Conservation (phyloP, 1,140 invertebrate genomes). For the Galendromus occidentalis region DNA sequence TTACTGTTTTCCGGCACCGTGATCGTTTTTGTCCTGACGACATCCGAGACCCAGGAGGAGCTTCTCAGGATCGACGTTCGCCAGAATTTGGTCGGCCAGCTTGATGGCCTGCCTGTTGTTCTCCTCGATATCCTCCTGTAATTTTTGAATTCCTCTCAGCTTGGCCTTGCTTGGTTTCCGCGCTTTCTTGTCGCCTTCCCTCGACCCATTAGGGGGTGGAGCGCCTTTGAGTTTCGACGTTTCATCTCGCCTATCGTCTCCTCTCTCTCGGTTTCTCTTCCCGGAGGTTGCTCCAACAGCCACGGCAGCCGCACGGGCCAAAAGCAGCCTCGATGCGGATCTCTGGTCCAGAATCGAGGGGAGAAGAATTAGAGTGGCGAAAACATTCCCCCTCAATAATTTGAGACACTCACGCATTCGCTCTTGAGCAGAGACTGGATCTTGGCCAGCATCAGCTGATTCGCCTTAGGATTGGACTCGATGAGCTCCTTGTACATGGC, state of each 20-base stretch:
- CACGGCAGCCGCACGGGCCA: no score
- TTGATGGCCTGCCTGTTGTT: neutral
- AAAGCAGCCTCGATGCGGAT: no score
- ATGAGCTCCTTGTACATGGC: conserved; percentile 15
- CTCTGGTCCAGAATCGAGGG: no score
- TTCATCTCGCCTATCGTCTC: no score
- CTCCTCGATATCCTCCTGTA: neutral
- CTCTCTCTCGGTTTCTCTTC: no score
- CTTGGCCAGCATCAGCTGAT: conserved; percentile 25
- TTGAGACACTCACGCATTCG: conserved; percentile 13
- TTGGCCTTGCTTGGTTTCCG: no score
- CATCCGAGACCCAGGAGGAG: neutral
- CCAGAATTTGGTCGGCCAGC: neutral
- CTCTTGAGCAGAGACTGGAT: neutral
- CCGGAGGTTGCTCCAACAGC: no score
- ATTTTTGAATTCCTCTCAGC: no score
- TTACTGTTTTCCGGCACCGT: conserved; percentile 17
- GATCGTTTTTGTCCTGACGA: conserved; percentile 1
- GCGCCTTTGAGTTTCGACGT: no score
- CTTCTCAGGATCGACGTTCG: neutral
- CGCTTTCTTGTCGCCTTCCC: no score
- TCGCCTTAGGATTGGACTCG: conserved; percentile 7
- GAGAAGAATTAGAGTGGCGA: neutral
- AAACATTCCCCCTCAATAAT: neutral
- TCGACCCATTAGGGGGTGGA: no score